phyloP scores from a whole-genome alignment of 2,113 vertebrate species.

The Trematocara nigrifrons region DNA sequence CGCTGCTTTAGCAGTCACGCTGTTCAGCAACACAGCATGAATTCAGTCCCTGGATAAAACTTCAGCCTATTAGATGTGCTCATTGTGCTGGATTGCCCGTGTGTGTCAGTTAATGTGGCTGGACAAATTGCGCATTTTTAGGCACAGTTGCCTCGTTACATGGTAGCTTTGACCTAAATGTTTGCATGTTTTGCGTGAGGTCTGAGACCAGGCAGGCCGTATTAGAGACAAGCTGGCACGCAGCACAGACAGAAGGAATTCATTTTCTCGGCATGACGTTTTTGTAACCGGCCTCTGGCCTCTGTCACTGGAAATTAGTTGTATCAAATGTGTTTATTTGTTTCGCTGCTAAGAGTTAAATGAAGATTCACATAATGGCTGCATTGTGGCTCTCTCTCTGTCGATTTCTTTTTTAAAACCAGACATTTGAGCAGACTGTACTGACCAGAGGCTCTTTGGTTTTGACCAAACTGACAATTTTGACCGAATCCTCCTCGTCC shows the following conservation, averaged over 20 bases:
- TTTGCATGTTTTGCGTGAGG: background rate
- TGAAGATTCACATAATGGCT: background rate
- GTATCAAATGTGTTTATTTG: background rate
- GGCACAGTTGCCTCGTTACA: background rate
- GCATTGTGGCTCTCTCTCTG: background rate
- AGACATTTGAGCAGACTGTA: background rate
- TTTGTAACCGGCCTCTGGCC: background rate
- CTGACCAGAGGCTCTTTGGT: conserved; percentile 84
- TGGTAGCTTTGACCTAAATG: background rate
- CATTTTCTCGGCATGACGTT: background rate
- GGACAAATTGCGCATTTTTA: conserved; percentile 18
- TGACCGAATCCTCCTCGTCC: conserved; percentile 82
- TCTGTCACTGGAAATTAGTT: background rate
- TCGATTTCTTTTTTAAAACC: background rate
- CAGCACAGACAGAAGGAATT: background rate
- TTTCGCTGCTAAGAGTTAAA: background rate
- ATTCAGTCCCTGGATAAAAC: background rate
- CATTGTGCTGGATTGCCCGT: background rate
- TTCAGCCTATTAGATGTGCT: background rate
- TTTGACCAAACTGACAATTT: conserved; percentile 85
- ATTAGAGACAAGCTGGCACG: background rate
- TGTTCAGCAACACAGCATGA: conserved; percentile 21
- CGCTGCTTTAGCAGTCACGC: background rate
- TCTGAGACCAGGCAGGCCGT: background rate
- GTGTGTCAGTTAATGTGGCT: background rate